These are phyloP conservation scores for Nannospalax galili DNA, from an alignment of 2,113 vertebrate species.

Conservation along the genomic window DNA sequence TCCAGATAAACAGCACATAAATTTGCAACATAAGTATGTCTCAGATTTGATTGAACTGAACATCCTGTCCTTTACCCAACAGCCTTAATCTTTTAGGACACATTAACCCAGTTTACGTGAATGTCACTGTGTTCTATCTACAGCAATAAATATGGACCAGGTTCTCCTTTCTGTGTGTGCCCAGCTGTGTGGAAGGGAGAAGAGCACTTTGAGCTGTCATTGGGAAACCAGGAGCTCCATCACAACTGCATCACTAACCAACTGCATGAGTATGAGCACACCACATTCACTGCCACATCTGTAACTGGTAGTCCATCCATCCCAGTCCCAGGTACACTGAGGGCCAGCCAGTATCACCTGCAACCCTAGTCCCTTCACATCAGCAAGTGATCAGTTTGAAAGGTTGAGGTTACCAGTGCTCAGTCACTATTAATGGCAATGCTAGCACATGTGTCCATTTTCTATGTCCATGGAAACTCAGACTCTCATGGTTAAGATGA, in stretches of 20 bases:
- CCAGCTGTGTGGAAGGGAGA: not conserved
- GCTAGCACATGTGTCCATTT: not conserved
- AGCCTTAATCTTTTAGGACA: not conserved
- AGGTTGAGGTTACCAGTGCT: not conserved
- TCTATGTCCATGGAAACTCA: not conserved
- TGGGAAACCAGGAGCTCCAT: not conserved
- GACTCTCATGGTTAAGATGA: rapidly evolving
- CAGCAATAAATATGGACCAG: not conserved
- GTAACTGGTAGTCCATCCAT: rapidly evolving
- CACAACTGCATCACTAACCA: not conserved
- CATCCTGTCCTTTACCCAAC: not conserved
- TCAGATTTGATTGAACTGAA: not conserved
- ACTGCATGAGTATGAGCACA: not conserved
- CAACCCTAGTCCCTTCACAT: not conserved
- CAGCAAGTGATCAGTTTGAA: not conserved
- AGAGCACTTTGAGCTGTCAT: too few relatives aligned
- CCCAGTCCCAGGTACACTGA: too few relatives aligned
- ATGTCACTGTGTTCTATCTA: not conserved
- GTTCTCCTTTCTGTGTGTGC: not conserved
- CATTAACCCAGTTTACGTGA: not conserved
- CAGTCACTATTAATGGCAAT: not conserved
- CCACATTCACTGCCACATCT: not conserved
- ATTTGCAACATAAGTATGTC: not conserved
- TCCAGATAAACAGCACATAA: not conserved
- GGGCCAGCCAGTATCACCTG: not conserved